Base-by-base conservation (phyloP, 1,140 invertebrate genomes). In the Carposina sasakii region DNA sequence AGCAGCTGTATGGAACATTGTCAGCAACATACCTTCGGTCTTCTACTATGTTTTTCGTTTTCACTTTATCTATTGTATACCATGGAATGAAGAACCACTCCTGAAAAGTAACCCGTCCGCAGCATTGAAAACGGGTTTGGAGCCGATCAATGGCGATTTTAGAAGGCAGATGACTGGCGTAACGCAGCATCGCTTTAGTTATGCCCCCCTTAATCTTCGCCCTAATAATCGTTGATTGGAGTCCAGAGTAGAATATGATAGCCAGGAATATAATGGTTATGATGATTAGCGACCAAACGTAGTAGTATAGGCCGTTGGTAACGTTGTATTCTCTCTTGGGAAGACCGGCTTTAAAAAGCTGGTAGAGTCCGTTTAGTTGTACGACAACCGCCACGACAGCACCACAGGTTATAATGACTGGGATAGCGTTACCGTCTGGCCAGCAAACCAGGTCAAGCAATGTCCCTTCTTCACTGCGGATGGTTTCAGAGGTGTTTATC, bases 1-100 rank as follows among this genome's bases (percentile, higher is more conserved):
- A 81, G 41, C 79, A 83, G 41, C 79, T 83, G 56, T 81, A 83
- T 0, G 79, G 79, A 0, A 83, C 79, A 36, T 72, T 81, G 52
- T 81, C 79, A 1, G 67, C 70, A 3, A 83, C 66, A 49, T 77
- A 83, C 52, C 75, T 83, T 9, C 50, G 66, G 28, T 1, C 51
- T 37, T 19, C 66, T 68, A 55, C 67, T 68, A 66, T 33, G 34
- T 22, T 50, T 16, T 54, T 65, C 0, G 47, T 23, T n/a, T 79
- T 64, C 6, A 56, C 53, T 13, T 36, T 57, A 15, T 67, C 68
- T 17, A 63, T 52, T 10, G 48, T 67, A 33, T 71, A 71, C 75
- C 69, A 74, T 0, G 64, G 65, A 44, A 78, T 74, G 39, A 55
- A 74, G 42, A 78, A 78, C 75, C 75, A 78, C 44, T 78, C 75